phyloP scores from a whole-genome alignment of 2,797 vertebrate species.

The Propithecus perrieri region DNA sequence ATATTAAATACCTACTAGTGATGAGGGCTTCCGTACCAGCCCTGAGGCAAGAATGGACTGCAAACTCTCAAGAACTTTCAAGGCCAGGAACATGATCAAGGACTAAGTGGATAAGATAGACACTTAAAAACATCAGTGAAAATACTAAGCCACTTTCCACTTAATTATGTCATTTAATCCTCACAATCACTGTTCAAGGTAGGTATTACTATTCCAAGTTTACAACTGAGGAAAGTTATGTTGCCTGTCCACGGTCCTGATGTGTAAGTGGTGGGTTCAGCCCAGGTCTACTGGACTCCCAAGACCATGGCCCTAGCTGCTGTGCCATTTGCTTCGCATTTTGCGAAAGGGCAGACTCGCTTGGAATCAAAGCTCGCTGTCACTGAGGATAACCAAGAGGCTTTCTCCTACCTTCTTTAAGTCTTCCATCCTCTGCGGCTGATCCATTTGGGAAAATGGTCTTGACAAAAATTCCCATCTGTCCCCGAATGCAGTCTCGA shows the following conservation, averaged over 20 bases:
- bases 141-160: neutral
- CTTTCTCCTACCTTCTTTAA: conserved; percentile 91
- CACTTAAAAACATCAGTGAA: neutral
- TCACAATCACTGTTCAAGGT: neutral
- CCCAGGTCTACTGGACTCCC: neutral
- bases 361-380: neutral
- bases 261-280: neutral
- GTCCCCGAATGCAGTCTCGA: conserved; percentile 95
- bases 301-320: neutral
- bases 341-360: neutral
- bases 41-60: neutral
- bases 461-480: conserved; percentile 99
- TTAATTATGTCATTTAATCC: neutral
- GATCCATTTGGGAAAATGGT: conserved; percentile 97
- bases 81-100: neutral
- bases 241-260: neutral
- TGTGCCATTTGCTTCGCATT: fast-evolving
- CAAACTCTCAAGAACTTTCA: neutral
- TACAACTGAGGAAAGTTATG: neutral
- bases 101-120: neutral
- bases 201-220: neutral
- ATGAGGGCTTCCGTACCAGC: neutral
- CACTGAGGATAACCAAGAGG: neutral
- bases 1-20: neutral
- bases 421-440: conserved; percentile 94